Evolutionary conservation across 2,888 invertebrate genomes (phyloP), one percentile per base, ranked within the genome.

Genomic region (Mechanitis mazaeus): DNA sequence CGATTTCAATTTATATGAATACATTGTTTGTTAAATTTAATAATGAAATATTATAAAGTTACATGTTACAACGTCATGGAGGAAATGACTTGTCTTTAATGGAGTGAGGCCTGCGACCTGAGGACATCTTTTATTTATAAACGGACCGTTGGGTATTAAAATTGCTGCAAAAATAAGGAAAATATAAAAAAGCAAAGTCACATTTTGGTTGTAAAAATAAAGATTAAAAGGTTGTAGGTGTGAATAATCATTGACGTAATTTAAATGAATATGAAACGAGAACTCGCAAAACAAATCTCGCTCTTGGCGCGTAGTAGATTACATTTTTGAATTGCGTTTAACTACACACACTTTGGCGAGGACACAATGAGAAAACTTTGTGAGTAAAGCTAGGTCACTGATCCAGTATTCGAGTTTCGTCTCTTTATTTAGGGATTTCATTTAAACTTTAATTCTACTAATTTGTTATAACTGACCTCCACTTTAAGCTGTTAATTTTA

Each of bases 321-420:
- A 55, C 35, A 55, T 38, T 55, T 42, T 42, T 42, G 55, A 42
- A 55, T 55, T 38, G 38, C 55, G 55, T 55, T 55, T 55, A 31
- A 55, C 55, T 33, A 42, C 55, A 11, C 42, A 35, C 55, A 20
- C 55, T 55, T 55, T 55, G 42, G 28, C 55, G 35, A n/a, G 33
- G 55, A 42, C 38, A 55, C 55, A 35, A 55, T 55, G 55, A 55
- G 55, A 55, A 38, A 55, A 55, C 38, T 55, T 55, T 38, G 38
- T n/a, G 20, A 50, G 31, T 31, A 31, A 31, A 50, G 50, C 28
- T 50, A 50, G 50, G 50, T 50, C 50, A 50, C 50, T 31, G 50
- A 50, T 31, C 50, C 50, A 50, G n/a, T 50, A n/a, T 7, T 2
- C 6, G 50, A 31, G 31, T 50, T 50, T 50, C 31, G 31, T 50